These are phyloP conservation scores for Pteropus alecto DNA, from an alignment of 2,113 vertebrate genomes.

Conservation along the genomic window DNA sequence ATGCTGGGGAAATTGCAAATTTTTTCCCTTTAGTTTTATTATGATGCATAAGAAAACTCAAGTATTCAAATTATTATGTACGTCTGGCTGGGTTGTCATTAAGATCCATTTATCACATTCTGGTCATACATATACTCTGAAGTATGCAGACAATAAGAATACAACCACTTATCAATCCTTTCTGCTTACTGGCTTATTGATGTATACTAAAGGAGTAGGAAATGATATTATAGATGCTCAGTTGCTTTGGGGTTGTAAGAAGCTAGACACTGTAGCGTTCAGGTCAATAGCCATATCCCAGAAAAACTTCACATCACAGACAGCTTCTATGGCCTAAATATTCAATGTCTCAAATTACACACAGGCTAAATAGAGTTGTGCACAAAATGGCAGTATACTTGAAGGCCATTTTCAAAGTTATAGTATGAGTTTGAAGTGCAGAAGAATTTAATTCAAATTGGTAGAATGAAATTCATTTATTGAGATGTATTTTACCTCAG, in stretches of 20 bases:
- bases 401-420: not conserved
- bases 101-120: not conserved
- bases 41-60: not conserved
- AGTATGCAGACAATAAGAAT: not conserved
- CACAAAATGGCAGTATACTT: not conserved
- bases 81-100: not conserved
- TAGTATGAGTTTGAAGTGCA: not conserved
- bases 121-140: not conserved
- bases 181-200: not conserved
- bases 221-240: not conserved
- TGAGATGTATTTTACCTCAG: not conserved
- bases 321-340: not conserved
- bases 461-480: not conserved
- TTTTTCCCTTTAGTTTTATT: constrained; percentile 42
- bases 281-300: not conserved
- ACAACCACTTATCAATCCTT: not conserved
- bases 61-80: constrained; percentile 32
- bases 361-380: not conserved
- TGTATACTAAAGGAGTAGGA: not conserved
- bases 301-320: not conserved
- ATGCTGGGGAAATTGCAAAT: constrained; percentile 9
- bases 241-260: not conserved
- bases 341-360: not conserved
- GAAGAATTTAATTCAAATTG: not conserved
- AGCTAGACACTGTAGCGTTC: not conserved